These are phyloP conservation scores for Trachelipus rathkii DNA, from an alignment of 1,140 invertebrate species.

Conservation along the genomic window DNA sequence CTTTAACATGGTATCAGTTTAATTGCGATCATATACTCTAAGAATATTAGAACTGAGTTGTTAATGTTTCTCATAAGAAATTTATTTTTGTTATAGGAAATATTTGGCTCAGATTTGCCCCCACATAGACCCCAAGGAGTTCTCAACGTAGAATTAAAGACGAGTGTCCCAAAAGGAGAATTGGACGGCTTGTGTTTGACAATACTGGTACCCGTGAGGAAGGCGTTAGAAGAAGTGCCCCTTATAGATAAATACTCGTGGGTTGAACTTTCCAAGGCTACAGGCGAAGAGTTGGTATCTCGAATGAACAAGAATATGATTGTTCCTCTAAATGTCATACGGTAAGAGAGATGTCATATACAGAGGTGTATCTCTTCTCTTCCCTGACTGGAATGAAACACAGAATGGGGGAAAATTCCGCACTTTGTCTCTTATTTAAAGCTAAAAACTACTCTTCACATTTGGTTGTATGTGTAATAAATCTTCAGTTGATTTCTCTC, in stretches of 20 bases:
- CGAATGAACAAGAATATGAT: constrained; percentile 70
- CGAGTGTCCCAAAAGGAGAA: constrained; percentile 47
- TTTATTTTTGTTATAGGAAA: constrained; percentile 57
- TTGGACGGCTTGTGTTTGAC: constrained; percentile 77
- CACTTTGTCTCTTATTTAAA: not conserved
- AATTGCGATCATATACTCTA: no score
- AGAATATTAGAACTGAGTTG: no score
- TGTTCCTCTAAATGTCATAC: constrained; percentile 73
- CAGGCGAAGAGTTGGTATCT: constrained; percentile 65
- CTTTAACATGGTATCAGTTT: no score
- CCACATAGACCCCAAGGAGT: constrained; percentile 78
- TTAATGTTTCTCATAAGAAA: not conserved
- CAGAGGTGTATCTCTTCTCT: not conserved
- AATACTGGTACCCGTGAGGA: constrained; percentile 74
- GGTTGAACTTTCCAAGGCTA: constrained; percentile 68
- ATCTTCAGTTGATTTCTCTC: not conserved
- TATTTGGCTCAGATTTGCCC: constrained; percentile 80
- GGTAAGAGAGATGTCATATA: constrained; percentile 53
- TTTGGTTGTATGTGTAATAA: not conserved
- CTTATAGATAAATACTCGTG: constrained; percentile 83
- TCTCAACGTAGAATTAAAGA: constrained; percentile 60
- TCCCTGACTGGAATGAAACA: not conserved
- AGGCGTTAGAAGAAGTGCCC: constrained; percentile 53
- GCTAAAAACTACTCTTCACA: not conserved
- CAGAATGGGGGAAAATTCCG: not conserved